phyloP scores from a whole-genome alignment of 2,797 vertebrate species.

The Peromyscus aztecus region DNA sequence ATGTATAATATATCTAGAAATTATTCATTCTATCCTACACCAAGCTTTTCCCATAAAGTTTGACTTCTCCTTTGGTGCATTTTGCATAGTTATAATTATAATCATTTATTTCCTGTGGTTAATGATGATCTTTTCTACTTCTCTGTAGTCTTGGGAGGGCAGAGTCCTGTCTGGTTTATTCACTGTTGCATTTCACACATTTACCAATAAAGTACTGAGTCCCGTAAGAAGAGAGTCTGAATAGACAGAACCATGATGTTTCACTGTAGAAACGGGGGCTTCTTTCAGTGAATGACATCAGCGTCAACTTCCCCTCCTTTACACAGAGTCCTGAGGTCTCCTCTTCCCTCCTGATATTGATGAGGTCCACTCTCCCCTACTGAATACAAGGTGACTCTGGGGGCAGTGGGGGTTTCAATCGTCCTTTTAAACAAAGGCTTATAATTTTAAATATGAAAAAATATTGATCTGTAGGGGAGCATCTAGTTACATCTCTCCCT shows the following conservation, averaged over 20 bases:
- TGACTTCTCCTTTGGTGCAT: background rate
- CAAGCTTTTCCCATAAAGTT: slow-evolving; percentile 19
- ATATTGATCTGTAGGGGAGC: background rate
- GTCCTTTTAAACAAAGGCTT: background rate
- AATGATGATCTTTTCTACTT: background rate
- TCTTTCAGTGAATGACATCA: background rate
- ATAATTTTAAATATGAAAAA: slow-evolving; percentile 32
- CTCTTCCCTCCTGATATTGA: background rate
- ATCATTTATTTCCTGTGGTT: background rate
- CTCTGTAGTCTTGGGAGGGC: background rate
- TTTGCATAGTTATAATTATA: background rate
- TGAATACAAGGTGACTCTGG: background rate
- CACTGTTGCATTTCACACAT: background rate
- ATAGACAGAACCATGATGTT: background rate
- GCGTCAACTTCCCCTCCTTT: background rate
- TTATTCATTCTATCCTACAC: background rate
- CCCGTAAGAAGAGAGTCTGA: background rate
- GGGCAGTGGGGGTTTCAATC: background rate
- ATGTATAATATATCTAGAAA: background rate
- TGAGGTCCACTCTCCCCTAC: background rate
- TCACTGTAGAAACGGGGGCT: background rate
- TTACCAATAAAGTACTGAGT: background rate
- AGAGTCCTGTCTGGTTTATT: background rate
- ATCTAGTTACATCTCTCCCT: background rate
- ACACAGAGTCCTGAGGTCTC: background rate